Evolutionary conservation across 1,140 invertebrate genomes (phyloP), one percentile per base, ranked within the genome.

Genomic region (Oedothorax gibbosus): DNA sequence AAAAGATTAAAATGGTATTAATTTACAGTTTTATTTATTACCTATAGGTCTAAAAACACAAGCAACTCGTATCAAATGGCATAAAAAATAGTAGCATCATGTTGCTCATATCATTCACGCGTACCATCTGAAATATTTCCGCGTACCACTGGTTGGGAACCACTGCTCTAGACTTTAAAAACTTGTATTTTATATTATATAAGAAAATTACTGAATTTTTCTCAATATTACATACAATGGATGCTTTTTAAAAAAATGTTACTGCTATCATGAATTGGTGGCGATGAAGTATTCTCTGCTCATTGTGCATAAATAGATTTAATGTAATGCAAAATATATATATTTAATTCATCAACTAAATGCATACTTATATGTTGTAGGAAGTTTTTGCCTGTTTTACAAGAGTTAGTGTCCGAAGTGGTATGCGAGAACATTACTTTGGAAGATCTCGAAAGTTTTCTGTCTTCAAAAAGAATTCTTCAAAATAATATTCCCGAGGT

Each of bases 311-410:
- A 18, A 20, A 12, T 20, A n/a, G 21, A 12, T 20, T 66, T 66
- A n/a, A n/a, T 66, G 5, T 18, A 11, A 20, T 66, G 15, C n/a
- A n/a, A n/a, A n/a, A n/a, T n/a, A n/a, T 18, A n/a, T 18, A 65
- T 18, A n/a, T 15, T 50, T 5, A 15, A 51, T 6, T 15, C 49
- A 6, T 12, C 53, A 51, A 18, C 15, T 0, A 57, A 14, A 15
- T 60, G 8, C 10, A 72, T 54, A 57, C 35, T 21, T 60, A 9
- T 72, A 53, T 54, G 35, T 35, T 35, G 35, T 21, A 79, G 76
- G 12, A 79, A 49, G 54, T 79, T 54, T 66, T 2, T 79, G 20
- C 76, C 76, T 14, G 35, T 54, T 21, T 66, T 79, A 54, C 20
- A 15, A 9, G 76, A 79, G 5, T 66, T 79, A 68, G 64, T 53